phyloP scores from a whole-genome alignment of 2,888 invertebrate species.

The Cephus pygmeus region DNA sequence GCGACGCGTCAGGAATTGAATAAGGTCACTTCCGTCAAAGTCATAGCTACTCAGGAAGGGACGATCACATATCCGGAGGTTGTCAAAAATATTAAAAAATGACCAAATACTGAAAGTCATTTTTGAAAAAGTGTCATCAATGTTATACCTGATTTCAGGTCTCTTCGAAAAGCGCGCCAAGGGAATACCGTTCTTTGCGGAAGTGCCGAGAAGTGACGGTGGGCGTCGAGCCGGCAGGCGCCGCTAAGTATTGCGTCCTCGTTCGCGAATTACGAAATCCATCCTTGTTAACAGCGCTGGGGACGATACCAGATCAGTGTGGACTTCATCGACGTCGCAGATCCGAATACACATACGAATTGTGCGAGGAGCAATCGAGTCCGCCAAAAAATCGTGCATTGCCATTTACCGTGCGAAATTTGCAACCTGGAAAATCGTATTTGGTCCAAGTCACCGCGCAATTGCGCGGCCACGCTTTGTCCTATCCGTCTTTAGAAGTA shows the following conservation, averaged over 20 bases:
- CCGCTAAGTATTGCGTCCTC: conserved; percentile 55
- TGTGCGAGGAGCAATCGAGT: conserved; percentile 52
- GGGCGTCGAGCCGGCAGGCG: conserved; percentile 54
- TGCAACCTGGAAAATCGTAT: conserved; percentile 54
- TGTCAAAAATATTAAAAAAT: conserved; percentile 1
- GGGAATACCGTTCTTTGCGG: conserved; percentile 48
- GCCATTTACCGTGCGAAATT: conserved; percentile 49
- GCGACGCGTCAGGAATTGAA: conserved; percentile 53
- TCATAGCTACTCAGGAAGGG: conserved; percentile 56
- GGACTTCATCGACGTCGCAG: conserved; percentile 52
- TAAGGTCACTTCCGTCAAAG: conserved; percentile 56
- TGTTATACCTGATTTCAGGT: conserved; percentile 33
- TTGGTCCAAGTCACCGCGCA: conserved; percentile 56
- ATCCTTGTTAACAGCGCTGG: conserved; percentile 38
- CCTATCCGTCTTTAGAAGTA: conserved; percentile 54
- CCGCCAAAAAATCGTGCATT: conserved; percentile 46
- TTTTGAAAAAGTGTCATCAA: neutral
- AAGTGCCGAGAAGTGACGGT: conserved; percentile 56
- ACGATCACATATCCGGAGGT: conserved; percentile 53
- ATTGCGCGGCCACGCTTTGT: conserved; percentile 50
- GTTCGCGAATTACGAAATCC: conserved; percentile 49
- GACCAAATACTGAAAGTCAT: neutral
- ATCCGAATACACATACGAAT: conserved; percentile 51
- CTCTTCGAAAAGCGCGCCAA: conserved; percentile 46
- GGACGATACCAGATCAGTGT: conserved; percentile 53